Evolutionary conservation across 2,113 vertebrate genomes (phyloP).

Genomic region (Loxodonta africana): DNA sequence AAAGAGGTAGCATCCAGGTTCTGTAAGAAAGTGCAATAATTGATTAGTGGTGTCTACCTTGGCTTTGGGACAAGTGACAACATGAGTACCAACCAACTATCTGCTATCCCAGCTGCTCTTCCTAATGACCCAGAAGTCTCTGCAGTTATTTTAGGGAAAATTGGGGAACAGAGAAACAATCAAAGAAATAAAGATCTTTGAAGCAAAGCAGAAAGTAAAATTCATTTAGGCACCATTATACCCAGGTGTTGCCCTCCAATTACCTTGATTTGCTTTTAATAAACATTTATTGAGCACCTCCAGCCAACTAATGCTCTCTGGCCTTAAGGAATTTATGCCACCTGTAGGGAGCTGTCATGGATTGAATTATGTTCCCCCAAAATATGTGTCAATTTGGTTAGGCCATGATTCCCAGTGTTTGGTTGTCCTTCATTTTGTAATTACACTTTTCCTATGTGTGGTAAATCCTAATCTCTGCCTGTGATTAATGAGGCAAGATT

Average conservation of each 20-base stretch:
- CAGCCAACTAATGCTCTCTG: background rate
- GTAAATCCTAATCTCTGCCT: too few relatives aligned
- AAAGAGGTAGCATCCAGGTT: background rate
- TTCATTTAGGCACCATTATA: background rate
- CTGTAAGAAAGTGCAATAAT: background rate
- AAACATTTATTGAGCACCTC: conserved; percentile 8
- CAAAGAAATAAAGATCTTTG: background rate
- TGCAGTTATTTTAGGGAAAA: conserved; percentile 9
- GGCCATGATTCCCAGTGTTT: too few relatives aligned
- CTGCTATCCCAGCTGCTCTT: background rate
- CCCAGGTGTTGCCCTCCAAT: background rate
- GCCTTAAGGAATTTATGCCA: background rate
- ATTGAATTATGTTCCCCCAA: too few relatives aligned
- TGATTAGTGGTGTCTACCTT: background rate
- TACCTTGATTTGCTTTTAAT: conserved; percentile 12
- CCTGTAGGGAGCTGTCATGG: background rate
- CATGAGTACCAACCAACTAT: background rate
- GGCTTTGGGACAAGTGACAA: background rate
- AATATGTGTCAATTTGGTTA: too few relatives aligned
- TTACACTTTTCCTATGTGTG: too few relatives aligned
- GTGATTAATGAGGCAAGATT: too few relatives aligned
- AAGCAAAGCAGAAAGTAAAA: background rate
- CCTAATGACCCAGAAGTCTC: background rate
- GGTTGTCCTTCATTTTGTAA: too few relatives aligned
- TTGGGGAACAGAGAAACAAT: background rate